Conservation (phyloP, 2,113 vertebrate species). For the Trochalopteron elliotii region DNA sequence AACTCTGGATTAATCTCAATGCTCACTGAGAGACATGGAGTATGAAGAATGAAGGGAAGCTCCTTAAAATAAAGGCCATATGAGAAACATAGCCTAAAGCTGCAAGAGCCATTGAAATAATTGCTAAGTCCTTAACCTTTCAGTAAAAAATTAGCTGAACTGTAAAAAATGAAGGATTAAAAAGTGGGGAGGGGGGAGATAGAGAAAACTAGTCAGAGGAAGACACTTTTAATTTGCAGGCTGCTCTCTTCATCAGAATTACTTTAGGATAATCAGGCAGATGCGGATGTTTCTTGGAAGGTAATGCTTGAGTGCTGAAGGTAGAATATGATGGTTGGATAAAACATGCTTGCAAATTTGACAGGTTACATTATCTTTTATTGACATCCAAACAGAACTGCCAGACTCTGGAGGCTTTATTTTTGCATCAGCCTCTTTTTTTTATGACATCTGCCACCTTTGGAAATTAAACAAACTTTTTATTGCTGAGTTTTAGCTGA, state of each 20-base stretch:
- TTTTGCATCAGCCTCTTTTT: slow-evolving; percentile 47
- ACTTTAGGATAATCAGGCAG: slow-evolving; percentile 63
- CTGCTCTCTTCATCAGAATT: slow-evolving; percentile 64
- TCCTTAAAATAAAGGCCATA: slow-evolving; percentile 46
- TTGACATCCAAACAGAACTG: slow-evolving; percentile 57
- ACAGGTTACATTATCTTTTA: slow-evolving; percentile 68
- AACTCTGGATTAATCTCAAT: neutral
- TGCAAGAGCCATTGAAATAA: slow-evolving; percentile 47
- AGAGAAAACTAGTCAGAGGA: slow-evolving; percentile 6
- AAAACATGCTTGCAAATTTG: slow-evolving; percentile 63
- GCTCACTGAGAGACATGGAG: neutral
- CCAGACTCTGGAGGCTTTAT: slow-evolving; percentile 53
- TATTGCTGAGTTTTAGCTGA: slow-evolving; percentile 42
- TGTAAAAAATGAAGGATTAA: slow-evolving; percentile 31
- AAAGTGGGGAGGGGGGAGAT: neutral
- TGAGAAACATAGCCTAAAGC: slow-evolving; percentile 34
- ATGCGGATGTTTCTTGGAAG: slow-evolving; percentile 64
- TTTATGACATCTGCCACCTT: slow-evolving; percentile 57
- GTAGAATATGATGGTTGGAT: slow-evolving; percentile 43
- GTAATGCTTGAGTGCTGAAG: slow-evolving; percentile 55
- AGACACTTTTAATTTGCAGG: slow-evolving; percentile 57
- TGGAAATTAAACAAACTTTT: slow-evolving; percentile 64
- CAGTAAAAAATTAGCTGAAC: slow-evolving; percentile 45
- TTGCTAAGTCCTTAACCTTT: slow-evolving; percentile 65
- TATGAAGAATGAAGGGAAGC: neutral